Percentiles rank a stretch among this genome's conserved stretches.
Evolutionary conservation across 2,888 invertebrate genomes (phyloP).

Genomic region (Trissonchulus latispiculum): DNA sequence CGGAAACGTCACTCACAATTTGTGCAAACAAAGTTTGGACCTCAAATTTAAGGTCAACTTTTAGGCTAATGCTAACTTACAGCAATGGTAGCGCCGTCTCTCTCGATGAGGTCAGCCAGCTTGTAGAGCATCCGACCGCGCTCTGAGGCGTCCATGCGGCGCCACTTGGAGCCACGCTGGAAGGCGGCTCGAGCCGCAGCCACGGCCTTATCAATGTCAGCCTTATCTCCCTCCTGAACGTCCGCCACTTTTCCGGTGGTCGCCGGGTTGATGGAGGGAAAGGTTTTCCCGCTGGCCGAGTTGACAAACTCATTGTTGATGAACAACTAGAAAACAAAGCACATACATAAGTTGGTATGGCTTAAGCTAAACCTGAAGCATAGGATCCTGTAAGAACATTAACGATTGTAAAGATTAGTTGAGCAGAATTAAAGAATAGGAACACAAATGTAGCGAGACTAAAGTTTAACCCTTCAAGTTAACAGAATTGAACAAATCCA

Average conservation of each 20-base stretch:
- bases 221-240: conserved; percentile 64
- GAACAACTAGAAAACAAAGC: conserved; percentile 56
- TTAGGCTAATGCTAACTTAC: no score
- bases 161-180: conserved; percentile 51
- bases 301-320: conserved; percentile 94
- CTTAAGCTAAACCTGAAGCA: no score
- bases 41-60: no score
- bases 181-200: conserved; percentile 52
- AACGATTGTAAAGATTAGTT: no score
- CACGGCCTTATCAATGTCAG: conserved; percentile 52
- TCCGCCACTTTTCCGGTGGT: conserved; percentile 63
- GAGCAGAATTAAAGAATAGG: no score
- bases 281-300: conserved; percentile 71
- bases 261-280: conserved; percentile 70
- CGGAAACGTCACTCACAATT: no score
- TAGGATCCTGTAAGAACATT: no score
- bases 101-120: conserved; percentile 50
- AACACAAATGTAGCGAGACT: no score
- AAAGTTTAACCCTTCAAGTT: no score
- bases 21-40: no score
- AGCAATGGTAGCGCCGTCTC: conserved; percentile 48
- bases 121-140: conserved; percentile 50
- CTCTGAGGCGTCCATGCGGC: conserved; percentile 53
- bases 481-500: no score
- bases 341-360: no score